phyloP scores from a whole-genome alignment of 2,113 vertebrate genomes.

The Triplophysa rosa region DNA sequence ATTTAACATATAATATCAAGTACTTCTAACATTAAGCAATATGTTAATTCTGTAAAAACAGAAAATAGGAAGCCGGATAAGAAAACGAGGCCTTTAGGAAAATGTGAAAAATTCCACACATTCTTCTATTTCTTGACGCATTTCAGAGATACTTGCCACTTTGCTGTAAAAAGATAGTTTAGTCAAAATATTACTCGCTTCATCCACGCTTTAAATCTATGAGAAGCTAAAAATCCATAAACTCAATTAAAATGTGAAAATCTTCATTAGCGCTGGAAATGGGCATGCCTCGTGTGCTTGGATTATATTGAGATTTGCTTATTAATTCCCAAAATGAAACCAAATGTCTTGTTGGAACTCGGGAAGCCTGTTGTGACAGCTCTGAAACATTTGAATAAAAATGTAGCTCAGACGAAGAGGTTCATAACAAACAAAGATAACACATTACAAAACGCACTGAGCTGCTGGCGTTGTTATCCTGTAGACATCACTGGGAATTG shows the following conservation, averaged over 20 bases:
- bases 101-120: too few species aligned
- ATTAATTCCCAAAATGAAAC: conserved; percentile 26
- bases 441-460: not conserved
- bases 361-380: not conserved
- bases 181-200: not conserved
- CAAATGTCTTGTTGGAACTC: conserved; percentile 22
- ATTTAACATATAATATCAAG: too few species aligned
- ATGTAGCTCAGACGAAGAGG: not conserved
- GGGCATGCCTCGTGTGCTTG: not conserved
- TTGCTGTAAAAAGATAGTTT: not conserved
- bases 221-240: conserved; percentile 14
- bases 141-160: not conserved
- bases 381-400: not conserved
- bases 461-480: not conserved
- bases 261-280: conserved; percentile 18
- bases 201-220: not conserved
- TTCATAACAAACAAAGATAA: not conserved
- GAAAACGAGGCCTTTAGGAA: too few species aligned
- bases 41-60: too few species aligned
- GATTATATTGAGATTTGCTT: conserved; percentile 35
- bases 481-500: not conserved
- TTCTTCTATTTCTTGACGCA: not conserved
- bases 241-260: conserved; percentile 28
- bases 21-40: too few species aligned
- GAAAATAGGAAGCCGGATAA: too few species aligned